Base-by-base conservation (phyloP, 2,113 vertebrate species). In the Pogona vitticeps region DNA sequence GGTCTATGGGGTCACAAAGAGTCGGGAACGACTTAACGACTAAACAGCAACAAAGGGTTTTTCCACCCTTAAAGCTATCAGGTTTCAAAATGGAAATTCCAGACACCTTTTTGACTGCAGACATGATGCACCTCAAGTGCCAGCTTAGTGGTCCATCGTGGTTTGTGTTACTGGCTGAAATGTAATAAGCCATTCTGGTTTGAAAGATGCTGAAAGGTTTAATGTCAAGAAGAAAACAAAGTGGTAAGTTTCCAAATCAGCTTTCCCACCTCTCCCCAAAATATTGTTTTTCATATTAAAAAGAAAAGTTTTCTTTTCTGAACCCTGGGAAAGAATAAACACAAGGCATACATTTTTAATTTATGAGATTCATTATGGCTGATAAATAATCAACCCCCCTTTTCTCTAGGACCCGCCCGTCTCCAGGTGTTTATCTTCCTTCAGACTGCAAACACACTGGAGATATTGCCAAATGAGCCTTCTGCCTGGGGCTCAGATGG, bases 321-420 rank as follows among this genome's bases (percentile, higher is more conserved):
- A 58, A 82, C 3, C 83, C n/a, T 86, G 33, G 85, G 88, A 86
- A 68, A 14, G 31, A 85, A 26, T 82, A 94, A 92, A 79, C 89
- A 76, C 76, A 84, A 91, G 78, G 56, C 73, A 3, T 5, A 80
- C 2, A 86, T 81, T 94, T 95, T 92, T 93, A 95, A 90, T 93
- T 91, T 92, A 93, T 84, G 81, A 88, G 85, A 91, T 93, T 21
- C n/a, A 82, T 83, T 88, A 80, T 90, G 59, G 80, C 82, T 80
- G 40, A 91, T 90, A 91, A 15, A 56, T 58, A 87, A 85, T 90
- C 65, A 83, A 61, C 80, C 75, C 40, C 31, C 91, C 92, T 36
- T 94, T 85, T 91, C 46, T 52, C 84, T 38, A 38, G 40, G 68
- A 90, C 58, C 15, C 83, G 59, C 15, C 56, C 70, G 80, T 90